Base-by-base conservation (phyloP, 2,797 vertebrate species). In the Acropternis orthonyx region DNA sequence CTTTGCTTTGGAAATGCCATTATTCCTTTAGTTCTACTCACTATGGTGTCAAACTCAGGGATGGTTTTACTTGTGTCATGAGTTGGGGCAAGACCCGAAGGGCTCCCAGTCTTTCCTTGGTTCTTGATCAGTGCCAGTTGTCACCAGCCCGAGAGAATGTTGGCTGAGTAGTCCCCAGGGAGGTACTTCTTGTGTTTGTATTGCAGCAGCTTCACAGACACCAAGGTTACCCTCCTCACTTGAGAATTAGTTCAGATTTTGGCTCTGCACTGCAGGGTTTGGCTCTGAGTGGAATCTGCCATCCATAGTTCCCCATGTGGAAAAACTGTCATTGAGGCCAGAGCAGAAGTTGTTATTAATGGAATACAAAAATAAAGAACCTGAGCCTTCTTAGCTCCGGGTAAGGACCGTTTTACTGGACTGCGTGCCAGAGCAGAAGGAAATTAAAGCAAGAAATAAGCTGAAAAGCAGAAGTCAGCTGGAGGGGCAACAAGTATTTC, bases 261-360 rank as follows among this genome's bases (percentile, higher is more conserved):
- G 74, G 56, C 55, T 86, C 73, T 51, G 4, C 9, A 2, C 52
- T 37, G 44, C 41, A 58, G 75, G 72, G 20, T 62, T 20, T 85
- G 75, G 61, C 56, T 92, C 58, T 88, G 87, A 80, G 67, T 65
- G 41, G 69, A 95, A 55, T 32, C 66, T 89, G 68, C 48, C 51
- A 48, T 52, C 69, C 51, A 17, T 80, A 55, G 71, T 43, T 87
- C 48, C 48, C 39, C 84, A 15, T 6, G 46, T 54, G 72, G 84
- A 66, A 77, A 77, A 92, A 83, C 7, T 82, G 37, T 52, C 67
- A 15, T 4, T 79, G 78, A 89, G 59, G 20, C 59, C 68, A 68
- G 68, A 78, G 54, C 23, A 84, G 65, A 74, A 58, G 54, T 46
- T 79, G 52, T 71, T 34, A 43, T 34, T 80, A 68, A 67, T 30